Base-by-base conservation (phyloP, 2,113 vertebrate genomes). In the Hypanus sabinus region DNA sequence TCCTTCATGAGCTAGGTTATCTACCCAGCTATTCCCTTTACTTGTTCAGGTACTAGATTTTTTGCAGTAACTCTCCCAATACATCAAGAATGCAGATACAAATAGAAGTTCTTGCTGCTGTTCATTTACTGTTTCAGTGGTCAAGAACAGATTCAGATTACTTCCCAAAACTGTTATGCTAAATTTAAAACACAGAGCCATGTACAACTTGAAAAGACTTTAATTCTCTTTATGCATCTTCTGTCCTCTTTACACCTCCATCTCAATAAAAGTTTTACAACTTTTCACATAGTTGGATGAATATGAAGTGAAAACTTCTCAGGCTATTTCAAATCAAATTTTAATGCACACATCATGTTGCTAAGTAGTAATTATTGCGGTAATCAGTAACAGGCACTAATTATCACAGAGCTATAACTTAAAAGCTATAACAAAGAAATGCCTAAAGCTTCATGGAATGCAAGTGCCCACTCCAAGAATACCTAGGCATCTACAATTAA, bases 301-400 rank as follows among this genome's bases (percentile, higher is more conserved):
- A 65, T 14, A 22, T 38, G n/a, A 68, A 91, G 7, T 62, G 7
- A 91, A 91, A 91, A 68, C n/a, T 70, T 62, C 18, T 70, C 30
- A 91, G 16, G n/a, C 62, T 24, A 12, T 85, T 57, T 85, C 88
- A 70, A 91, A 91, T 91, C 65, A 30, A 68, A 70, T 68, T 68
- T 46, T 70, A 36, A 62, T 33, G 87, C 55, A 88, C 14, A 33
- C 1, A 65, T 65, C 87, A 90, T 90, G 14, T n/a, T 90, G n/a
- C 62, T 68, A 90, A 90, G 16, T 90, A 90, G 33, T 33, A 65
- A 70, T 6, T 91, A 70, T n/a, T 70, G 12, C n/a, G 68, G n/a
- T 68, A 68, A 90, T 65, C n/a, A 90, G n/a, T 68, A 68, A 90
- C 33, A 68, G 2, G n/a, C 60, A 91, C 88, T 91, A 68, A 91